Base-by-base conservation (phyloP, 2,797 vertebrate genomes). In the Rhinoraja longicauda region DNA sequence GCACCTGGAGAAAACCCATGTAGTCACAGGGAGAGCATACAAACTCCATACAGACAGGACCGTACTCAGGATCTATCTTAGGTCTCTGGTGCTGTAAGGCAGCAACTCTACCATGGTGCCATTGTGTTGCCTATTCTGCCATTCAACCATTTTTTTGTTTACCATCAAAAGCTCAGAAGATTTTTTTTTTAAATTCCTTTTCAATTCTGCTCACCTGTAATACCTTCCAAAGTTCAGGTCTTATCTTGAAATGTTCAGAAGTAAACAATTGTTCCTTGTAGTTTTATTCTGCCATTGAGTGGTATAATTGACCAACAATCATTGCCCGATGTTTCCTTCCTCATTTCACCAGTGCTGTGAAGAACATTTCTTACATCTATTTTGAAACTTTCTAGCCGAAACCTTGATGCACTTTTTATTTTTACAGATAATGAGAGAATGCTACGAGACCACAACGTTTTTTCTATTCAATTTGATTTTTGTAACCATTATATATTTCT, bases 151-250 rank as follows among this genome's bases (percentile, higher is more conserved):
- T 36, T 67, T 67, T 19, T n/a, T 62, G 53, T 86, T 86, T 57
- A n/a, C 78, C 53, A 32, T 45, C 62, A 15, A 6, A 64, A 32
- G 15, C 84, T 29, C 57, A 53, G 29, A 7, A 82, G 29, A 82
- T 21, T 21, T 88, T 59, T 21, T 39, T 32, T 0, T n/a, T n/a
- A n/a, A n/a, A n/a, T 86, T 13, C 12, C 13, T 36, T 64, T 88
- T 67, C 64, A 88, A 88, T 88, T 32, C 1, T 88, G 57, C 64
- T 88, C 59, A 88, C 57, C 84, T 21, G 15, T 88, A 84, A 84
- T 13, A 64, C 8, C 17, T 32, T 67, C 59, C 17, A 88, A 29
- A 64, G 15, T 15, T 53, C 19, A 62, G 82, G 13, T 24, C 21
- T 82, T 26, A 64, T n/a, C 82, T 13, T 26, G 73, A 76, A 76